A percentile compares a stretch with the other conserved stretches of the same genome.
phyloP scores from a whole-genome alignment of 2,113 vertebrate genomes.

The Ochotona princeps region DNA sequence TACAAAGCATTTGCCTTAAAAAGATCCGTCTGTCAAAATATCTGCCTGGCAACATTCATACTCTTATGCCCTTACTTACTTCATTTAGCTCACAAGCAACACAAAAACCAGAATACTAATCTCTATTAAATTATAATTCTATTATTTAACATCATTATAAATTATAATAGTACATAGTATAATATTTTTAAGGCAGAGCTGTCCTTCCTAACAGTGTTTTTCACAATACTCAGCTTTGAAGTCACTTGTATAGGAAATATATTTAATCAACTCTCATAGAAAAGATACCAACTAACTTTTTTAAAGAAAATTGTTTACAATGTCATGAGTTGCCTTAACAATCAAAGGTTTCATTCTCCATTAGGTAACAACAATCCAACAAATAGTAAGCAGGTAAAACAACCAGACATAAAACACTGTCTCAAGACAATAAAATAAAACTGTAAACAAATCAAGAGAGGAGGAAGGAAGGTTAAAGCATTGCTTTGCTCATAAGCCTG shows the following conservation, averaged over 20 bases:
- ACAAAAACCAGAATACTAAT: slow-evolving; percentile 4
- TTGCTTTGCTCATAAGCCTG: no score
- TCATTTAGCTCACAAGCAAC: slow-evolving; percentile 7
- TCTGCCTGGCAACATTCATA: slow-evolving; percentile 1
- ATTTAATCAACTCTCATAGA: neutral
- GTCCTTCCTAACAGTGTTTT: neutral
- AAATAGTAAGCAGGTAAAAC: no score
- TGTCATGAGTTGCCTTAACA: no score
- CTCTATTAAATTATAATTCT: neutral
- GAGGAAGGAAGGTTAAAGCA: no score
- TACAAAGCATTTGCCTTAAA: slow-evolving; percentile 52
- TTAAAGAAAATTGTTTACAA: no score
- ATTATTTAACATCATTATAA: no score
- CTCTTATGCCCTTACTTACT: neutral
- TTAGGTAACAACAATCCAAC: no score
- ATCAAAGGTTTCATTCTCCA: no score
- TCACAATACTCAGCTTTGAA: neutral
- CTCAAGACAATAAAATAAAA: no score
- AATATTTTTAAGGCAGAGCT: slow-evolving; percentile 35
- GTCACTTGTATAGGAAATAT: neutral
- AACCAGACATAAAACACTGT: no score
- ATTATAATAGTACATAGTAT: neutral
- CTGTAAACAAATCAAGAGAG: no score
- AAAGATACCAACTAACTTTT: neutral
- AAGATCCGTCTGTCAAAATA: slow-evolving; percentile 63